These are phyloP conservation scores for Fulmarus glacialis DNA, from an alignment of 2,113 vertebrate genomes.

Conservation along the genomic window DNA sequence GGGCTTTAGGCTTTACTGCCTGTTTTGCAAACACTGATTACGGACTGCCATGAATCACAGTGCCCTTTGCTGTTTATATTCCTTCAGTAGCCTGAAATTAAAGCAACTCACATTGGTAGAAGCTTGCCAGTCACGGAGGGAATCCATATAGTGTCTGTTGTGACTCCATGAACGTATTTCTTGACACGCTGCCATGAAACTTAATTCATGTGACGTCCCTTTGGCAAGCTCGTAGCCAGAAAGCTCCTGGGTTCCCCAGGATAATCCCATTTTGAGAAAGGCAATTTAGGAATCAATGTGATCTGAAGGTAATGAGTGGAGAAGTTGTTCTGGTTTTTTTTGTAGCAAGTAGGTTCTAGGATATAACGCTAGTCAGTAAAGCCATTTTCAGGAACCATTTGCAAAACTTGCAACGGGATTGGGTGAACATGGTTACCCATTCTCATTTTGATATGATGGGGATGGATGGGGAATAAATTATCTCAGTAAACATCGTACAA, in stretches of 20 bases:
- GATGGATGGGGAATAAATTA: neutral
- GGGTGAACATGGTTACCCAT: rapidly evolving
- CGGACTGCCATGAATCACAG: neutral
- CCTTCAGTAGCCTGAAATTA: neutral
- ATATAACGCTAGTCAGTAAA: neutral
- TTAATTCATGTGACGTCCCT: neutral
- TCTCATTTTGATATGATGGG: too few species aligned
- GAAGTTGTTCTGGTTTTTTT: neutral
- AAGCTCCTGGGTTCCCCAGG: neutral
- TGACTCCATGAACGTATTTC: neutral
- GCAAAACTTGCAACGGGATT: neutral
- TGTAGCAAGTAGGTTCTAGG: neutral
- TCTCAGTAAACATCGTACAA: rapidly evolving
- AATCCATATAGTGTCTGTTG: neutral
- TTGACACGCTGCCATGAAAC: neutral
- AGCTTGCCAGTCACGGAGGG: neutral
- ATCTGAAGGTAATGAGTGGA: neutral
- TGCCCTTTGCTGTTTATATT: neutral
- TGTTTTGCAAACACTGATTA: neutral
- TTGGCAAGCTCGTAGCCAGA: neutral
- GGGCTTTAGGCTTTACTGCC: neutral
- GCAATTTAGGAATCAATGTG: neutral
- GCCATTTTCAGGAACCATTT: neutral
- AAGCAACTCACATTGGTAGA: neutral
- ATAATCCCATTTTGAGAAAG: neutral